Percentiles rank a stretch among this genome's conserved stretches.
Evolutionary conservation across 2,888 invertebrate species (phyloP).

Genomic region (Orchesellides sinensis): DNA sequence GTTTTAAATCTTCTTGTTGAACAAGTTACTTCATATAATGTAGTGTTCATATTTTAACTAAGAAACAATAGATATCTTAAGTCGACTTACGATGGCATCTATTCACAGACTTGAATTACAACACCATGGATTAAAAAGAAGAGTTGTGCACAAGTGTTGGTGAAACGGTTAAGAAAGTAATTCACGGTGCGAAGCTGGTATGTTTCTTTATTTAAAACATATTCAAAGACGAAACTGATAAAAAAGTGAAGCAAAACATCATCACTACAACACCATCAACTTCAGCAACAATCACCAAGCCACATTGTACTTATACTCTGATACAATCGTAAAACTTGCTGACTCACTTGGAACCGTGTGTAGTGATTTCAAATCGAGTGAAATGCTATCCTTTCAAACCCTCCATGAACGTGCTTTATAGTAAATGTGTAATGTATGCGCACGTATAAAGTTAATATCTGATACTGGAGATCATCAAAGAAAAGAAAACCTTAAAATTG

Average conservation of each 20-base stretch:
- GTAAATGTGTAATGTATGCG: neutral
- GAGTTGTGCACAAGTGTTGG: neutral
- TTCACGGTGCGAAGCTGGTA: constrained; percentile 11
- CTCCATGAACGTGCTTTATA: neutral
- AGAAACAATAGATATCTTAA: constrained; percentile 38
- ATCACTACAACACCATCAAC: neutral
- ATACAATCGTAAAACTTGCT: constrained; percentile 43
- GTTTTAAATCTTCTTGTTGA: neutral
- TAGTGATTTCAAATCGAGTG: neutral
- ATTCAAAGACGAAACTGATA: constrained; percentile 22
- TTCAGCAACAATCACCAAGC: neutral
- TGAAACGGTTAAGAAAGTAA: constrained; percentile 17
- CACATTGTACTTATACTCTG: constrained; percentile 24
- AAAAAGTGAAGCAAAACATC: constrained; percentile 23
- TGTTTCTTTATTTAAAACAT: constrained; percentile 22
- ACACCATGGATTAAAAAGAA: neutral
- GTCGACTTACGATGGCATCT: constrained; percentile 22
- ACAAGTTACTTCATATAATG: constrained; percentile 3
- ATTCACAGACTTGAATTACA: constrained; percentile 18
- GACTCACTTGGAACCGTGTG: constrained; percentile 12
- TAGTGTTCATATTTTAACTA: constrained; percentile 29
- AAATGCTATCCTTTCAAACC: neutral
- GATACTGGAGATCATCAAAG: constrained; percentile 29
- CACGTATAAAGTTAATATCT: neutral
- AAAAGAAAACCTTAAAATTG: constrained; percentile 8